Evolutionary conservation across 2,797 vertebrate species (phyloP), one percentile per base, ranked within the genome.

Genomic region (Chaenodraco wilsoni): DNA sequence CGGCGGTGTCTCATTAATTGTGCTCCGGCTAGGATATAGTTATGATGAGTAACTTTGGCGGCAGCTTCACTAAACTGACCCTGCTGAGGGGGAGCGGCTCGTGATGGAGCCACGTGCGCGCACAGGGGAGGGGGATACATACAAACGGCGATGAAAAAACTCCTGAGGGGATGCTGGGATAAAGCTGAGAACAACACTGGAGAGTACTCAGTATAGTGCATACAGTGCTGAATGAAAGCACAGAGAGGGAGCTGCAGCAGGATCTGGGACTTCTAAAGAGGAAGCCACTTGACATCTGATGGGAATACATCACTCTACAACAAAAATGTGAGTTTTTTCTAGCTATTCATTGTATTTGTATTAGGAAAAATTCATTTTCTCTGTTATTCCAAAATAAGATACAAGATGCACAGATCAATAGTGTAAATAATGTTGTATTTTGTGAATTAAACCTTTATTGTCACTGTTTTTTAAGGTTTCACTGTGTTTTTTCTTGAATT

Each of bases 271-370:
- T 55, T 64, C 41, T 23, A 16, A 14, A 52, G 45, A 65, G 51
- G 59, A 62, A 61, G 45, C 51, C 10, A 31, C 62, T 67, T 8
- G 9, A 16, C 1, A 1, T 59, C n/a, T 50, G 62, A 67, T 41
- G 4, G 23, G 33, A 43, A 5, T 8, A 14, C 15, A 7, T 3
- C 65, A 7, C 45, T 66, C 4, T 54, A 50, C n/a, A 1, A 43
- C 11, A 13, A 0, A 10, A 6, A 70, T 16, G 86, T 86, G 52
- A 87, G 88, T 43, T 2, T 54, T 1, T 7, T 51, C 14, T 5
- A 0, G 5, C 1, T 56, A 0, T 57, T 44, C 48, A 0, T 49
- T 50, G 1, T 12, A 12, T 27, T 33, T 27, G 9, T 62, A 2
- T 48, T n/a, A 17, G 0, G 55, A 2, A 12, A 17, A 1, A 1